phyloP scores from a whole-genome alignment of 1,140 invertebrate species.

The Aphelenchoides avenae region DNA sequence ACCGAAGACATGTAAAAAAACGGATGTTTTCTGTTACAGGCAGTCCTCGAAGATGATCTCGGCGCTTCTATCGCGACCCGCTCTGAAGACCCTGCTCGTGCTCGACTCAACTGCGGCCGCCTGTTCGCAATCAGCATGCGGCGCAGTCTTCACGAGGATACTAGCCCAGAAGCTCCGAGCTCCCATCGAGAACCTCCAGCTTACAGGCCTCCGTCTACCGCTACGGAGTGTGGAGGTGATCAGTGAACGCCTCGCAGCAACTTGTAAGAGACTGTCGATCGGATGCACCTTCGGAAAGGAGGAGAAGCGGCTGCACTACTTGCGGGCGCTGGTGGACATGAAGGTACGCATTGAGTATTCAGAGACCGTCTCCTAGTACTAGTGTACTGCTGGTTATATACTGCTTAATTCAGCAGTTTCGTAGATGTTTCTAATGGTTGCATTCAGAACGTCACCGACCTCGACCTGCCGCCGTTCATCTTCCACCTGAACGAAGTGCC shows the following conservation, averaged over 20 bases:
- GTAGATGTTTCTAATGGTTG: constrained; percentile 3
- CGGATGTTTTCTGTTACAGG: constrained; percentile 5
- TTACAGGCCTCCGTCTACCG: constrained; percentile 32
- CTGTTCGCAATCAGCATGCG: constrained; percentile 4
- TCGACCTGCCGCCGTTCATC: constrained; percentile 44
- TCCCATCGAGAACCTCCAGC: constrained; percentile 29
- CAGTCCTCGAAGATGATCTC: constrained; percentile 4
- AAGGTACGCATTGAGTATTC: no score
- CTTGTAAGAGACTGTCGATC: constrained; percentile 29
- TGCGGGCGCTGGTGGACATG: constrained; percentile 15
- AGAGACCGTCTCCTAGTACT: no score
- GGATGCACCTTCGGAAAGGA: constrained; percentile 42
- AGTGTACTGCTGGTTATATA: no score
- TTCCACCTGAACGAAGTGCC: constrained; percentile 32
- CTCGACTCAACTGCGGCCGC: constrained; percentile 24
- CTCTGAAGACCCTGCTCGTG: constrained; percentile 20
- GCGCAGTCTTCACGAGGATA: constrained; percentile 20
- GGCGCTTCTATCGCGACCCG: constrained; percentile 19
- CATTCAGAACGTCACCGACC: constrained; percentile 28
- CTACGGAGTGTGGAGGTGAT: constrained; percentile 26
- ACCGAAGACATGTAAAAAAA: no score
- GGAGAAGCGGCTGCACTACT: constrained; percentile 26
- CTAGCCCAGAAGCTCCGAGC: constrained; percentile 17
- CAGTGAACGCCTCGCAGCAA: constrained; percentile 4
- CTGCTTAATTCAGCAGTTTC: no score